Conservation (phyloP, 1,140 invertebrate genomes). For the Heliothis subflexa region DNA sequence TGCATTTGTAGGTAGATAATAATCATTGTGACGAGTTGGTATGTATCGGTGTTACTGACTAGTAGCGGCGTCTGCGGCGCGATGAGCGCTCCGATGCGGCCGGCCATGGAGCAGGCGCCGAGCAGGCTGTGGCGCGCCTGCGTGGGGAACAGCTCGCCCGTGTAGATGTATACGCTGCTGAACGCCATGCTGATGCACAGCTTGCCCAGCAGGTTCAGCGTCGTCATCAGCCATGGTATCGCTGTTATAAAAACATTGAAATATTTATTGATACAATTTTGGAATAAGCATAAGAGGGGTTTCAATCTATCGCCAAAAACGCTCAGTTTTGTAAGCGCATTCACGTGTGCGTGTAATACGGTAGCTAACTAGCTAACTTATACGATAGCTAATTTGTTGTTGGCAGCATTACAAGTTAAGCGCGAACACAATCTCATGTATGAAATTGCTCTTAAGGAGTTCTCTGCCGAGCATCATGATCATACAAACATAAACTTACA, state of each 20-base stretch:
- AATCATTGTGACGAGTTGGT: too few relatives aligned
- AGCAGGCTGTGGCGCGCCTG: conserved; percentile 88
- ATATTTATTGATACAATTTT: neutral
- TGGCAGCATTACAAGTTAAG: too few relatives aligned
- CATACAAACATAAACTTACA: conserved; percentile 62
- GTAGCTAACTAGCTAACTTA: neutral
- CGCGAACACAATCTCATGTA: too few relatives aligned
- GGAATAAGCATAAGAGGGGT: too few relatives aligned
- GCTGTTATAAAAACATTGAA: conserved; percentile 54
- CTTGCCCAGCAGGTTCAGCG: conserved; percentile 86
- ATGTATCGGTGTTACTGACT: conserved; percentile 65
- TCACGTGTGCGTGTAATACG: too few relatives aligned
- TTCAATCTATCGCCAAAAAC: too few relatives aligned
- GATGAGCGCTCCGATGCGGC: conserved; percentile 89
- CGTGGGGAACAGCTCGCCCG: conserved; percentile 91
- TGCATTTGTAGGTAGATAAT: too few relatives aligned
- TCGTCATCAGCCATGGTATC: conserved; percentile 71
- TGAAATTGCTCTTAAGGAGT: too few relatives aligned
- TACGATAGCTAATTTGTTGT: too few relatives aligned
- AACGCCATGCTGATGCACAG: conserved; percentile 89
- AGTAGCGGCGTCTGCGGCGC: conserved; percentile 88
- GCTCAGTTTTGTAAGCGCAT: too few relatives aligned
- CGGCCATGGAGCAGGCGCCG: conserved; percentile 89
- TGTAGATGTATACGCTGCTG: conserved; percentile 89
- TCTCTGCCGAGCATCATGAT: too few relatives aligned